Base-by-base conservation (phyloP, 2,113 vertebrate species). In the Acrocephalus kingi region DNA sequence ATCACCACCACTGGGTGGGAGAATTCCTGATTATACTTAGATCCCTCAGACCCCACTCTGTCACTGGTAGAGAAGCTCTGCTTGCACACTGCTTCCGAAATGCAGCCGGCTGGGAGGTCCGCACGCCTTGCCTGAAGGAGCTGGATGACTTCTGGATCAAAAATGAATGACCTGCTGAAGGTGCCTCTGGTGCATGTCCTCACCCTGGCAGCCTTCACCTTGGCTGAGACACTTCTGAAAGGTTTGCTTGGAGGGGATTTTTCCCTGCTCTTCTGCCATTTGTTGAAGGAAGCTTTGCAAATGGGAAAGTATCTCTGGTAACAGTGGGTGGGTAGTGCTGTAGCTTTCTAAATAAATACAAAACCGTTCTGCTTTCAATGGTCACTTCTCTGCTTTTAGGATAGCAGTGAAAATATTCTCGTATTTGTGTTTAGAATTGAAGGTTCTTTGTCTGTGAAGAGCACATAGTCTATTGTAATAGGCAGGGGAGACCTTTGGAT, bases 11-110 rank as follows among this genome's bases (percentile, higher is more conserved):
- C 95, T 90, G 98, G 97, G 98, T 97, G 97, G 96, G 97, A 98
- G 96, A 98, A 98, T 98, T 98, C 98, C 98, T 98, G 97, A 98
- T 98, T 98, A 98, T 98, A 98, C 98, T 98, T 98, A 98, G 98
- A 98, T 97, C 95, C 92, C 9, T 62, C 87, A 96, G 98, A 97
- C 97, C 96, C 96, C 68, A 94, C 92, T 96, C 96, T 79, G 93
- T 96, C 96, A 93, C 94, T 97, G 90, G 93, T 73, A 18, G 95
- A 94, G 71, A n/a, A 96, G 96, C 89, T 86, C 90, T 91, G 88
- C 91, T 94, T 55, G 82, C 35, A 33, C 95, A 96, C 94, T 1
- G 21, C 79, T 87, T 97, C 97, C 90, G 94, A 98, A 97, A 98
- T 98, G 98, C 97, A 98, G 97, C 94, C 25, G 52, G 49, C 82